These are phyloP conservation scores for Sitophilus oryzae DNA, from an alignment of 1,140 invertebrate species.

Conservation along the genomic window DNA sequence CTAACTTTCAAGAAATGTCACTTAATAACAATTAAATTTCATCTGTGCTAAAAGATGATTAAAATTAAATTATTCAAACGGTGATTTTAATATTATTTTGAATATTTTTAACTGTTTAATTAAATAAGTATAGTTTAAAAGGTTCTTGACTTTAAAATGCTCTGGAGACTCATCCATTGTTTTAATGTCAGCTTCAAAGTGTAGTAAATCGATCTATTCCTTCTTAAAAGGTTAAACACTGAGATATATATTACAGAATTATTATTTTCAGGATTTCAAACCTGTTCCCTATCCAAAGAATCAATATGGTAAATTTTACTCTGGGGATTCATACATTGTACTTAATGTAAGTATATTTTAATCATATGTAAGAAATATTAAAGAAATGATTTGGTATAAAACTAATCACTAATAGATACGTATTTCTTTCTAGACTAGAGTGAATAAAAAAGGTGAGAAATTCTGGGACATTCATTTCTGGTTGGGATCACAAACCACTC, in stretches of 20 bases:
- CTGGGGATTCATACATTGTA: constrained; percentile 86
- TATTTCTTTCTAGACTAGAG: constrained; percentile 53
- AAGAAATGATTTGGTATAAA: no score
- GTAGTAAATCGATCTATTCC: not conserved
- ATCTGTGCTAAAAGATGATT: no score
- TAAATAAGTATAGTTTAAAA: not conserved
- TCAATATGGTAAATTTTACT: constrained; percentile 83
- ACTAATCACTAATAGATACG: no score
- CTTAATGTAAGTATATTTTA: constrained; percentile 63
- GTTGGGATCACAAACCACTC: constrained; percentile 75
- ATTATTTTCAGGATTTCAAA: constrained; percentile 66
- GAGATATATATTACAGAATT: not conserved
- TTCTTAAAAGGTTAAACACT: not conserved
- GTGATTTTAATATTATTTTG: no score
- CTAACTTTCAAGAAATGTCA: no score
- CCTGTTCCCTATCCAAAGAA: constrained; percentile 66
- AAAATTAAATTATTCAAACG: no score
- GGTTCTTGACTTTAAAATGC: not conserved
- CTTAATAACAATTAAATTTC: no score
- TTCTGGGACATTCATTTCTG: constrained; percentile 86
- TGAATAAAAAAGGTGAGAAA: constrained; percentile 57
- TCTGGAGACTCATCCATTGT: not conserved
- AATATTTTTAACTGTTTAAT: no score
- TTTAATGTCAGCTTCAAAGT: not conserved
- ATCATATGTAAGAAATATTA: no score